Percentiles rank a stretch among this genome's conserved stretches.
phyloP scores from a whole-genome alignment of 2,888 invertebrate species.

The Gibbula magus region DNA sequence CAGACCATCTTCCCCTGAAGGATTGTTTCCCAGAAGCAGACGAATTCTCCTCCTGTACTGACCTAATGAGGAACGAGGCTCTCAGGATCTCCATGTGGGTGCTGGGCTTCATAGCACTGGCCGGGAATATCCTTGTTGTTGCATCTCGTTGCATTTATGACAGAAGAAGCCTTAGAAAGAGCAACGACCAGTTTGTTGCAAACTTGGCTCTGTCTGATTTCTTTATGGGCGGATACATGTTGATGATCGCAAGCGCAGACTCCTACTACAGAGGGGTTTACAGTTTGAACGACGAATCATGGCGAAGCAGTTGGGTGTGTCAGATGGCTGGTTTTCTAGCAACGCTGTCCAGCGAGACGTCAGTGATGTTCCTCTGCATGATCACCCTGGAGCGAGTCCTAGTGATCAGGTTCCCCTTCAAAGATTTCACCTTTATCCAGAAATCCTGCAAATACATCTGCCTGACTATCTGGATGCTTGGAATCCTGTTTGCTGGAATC shows the following conservation, averaged over 20 bases:
- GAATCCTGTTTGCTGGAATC: constrained; percentile 57
- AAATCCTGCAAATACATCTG: constrained; percentile 52
- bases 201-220: constrained; percentile 37
- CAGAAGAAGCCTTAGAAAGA: constrained; percentile 38
- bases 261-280: constrained; percentile 50
- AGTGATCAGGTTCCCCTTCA: constrained; percentile 80
- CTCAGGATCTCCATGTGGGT: constrained; percentile 49
- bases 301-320: constrained; percentile 53
- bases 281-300: constrained; percentile 47
- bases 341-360: constrained; percentile 79
- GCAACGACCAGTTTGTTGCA: constrained; percentile 27
- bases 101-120: constrained; percentile 44
- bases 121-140: constrained; percentile 47
- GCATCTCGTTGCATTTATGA: constrained; percentile 48
- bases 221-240: constrained; percentile 53
- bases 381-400: constrained; percentile 81
- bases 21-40: constrained; percentile 42
- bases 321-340: constrained; percentile 52
- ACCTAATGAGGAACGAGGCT: constrained; percentile 48
- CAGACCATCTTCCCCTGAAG: not conserved
- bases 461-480: constrained; percentile 58
- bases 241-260: constrained; percentile 52
- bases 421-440: constrained; percentile 47
- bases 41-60: constrained; percentile 51
- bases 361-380: constrained; percentile 79